Base-by-base conservation (phyloP, 2,797 vertebrate genomes). In the Pangasius djambal region DNA sequence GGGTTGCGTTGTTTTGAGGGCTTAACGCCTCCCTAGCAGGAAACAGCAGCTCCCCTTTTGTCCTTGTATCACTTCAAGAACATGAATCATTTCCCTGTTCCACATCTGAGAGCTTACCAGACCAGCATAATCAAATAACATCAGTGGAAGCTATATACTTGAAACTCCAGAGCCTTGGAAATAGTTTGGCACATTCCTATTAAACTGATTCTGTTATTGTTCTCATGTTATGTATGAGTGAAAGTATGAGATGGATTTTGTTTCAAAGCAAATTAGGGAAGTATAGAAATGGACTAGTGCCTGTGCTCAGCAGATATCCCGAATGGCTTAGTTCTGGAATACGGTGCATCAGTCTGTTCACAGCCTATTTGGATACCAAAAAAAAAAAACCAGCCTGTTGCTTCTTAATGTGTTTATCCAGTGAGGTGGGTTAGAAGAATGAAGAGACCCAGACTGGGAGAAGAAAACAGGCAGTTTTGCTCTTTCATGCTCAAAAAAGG, bases 401-500 rank as follows among this genome's bases (percentile, higher is more conserved):
- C 59, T 59, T 16, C 69, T 28, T 16, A 72, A 86, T 85, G 87
- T 94, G 90, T 94, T 95, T 94, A 85, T 91, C 48, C 44, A 92
- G 84, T 87, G 90, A 82, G 34, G n/a, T 34, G 52, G 50, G n/a
- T 34, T 57, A 57, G 16, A 57, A 79, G 52, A 57, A 79, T 31
- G n/a, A 82, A 82, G 79, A 82, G 79, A 81, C 8, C 1, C 28
- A 79, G 77, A 20, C 50, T 31, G 31, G 16, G 48, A 16, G 8
- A 57, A 55, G 52, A 34, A 81, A 37, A 59, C 61, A 63, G 40
- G 40, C 65, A 61, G 48, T 65, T 88, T 52, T 78, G 82, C 89
- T 91, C 89, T 91, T 90, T 79, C 84, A 87, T 93, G 91, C 78
- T 92, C 92, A 92, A 93, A 93, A 93, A 92, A 93, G 91, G 92